These are phyloP conservation scores for Melanostoma scalare DNA, from an alignment of 2,888 invertebrate genomes.

Conservation along the genomic window DNA sequence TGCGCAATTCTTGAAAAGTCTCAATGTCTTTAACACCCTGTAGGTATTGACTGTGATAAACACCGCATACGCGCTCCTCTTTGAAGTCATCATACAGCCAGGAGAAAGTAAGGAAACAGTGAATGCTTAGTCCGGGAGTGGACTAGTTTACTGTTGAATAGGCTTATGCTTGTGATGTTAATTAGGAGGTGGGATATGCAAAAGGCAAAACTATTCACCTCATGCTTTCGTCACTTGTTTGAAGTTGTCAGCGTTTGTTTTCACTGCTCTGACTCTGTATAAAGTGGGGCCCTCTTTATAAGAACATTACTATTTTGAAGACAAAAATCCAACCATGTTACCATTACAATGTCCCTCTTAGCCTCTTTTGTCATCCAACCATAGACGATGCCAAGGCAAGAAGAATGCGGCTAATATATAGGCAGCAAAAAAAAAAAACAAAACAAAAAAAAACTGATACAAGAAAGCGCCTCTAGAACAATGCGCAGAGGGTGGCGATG, in stretches of 20 bases:
- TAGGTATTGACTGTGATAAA: not conserved
- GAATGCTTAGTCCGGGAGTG: not conserved
- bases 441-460: constrained; percentile 2
- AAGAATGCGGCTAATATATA: constrained; percentile 33
- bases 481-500: constrained; percentile 41
- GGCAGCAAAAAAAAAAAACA: constrained; percentile 8
- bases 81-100: no score
- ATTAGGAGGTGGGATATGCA: no score
- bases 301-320: no score
- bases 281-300: no score
- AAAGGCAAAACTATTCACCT: no score
- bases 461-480: constrained; percentile 31
- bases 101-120: no score
- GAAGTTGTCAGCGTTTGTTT: no score
- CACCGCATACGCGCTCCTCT: no score
- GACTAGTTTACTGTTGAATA: not conserved
- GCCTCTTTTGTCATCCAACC: constrained; percentile 1
- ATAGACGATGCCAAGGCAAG: constrained; percentile 33
- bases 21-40: constrained; percentile 13
- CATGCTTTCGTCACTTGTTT: no score
- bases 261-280: no score
- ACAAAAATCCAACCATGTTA: no score
- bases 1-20: constrained; percentile 3
- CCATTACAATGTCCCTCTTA: not conserved
- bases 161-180: no score